These are phyloP conservation scores for Athetis lepigone DNA, from an alignment of 2,888 invertebrate genomes.

Conservation along the genomic window DNA sequence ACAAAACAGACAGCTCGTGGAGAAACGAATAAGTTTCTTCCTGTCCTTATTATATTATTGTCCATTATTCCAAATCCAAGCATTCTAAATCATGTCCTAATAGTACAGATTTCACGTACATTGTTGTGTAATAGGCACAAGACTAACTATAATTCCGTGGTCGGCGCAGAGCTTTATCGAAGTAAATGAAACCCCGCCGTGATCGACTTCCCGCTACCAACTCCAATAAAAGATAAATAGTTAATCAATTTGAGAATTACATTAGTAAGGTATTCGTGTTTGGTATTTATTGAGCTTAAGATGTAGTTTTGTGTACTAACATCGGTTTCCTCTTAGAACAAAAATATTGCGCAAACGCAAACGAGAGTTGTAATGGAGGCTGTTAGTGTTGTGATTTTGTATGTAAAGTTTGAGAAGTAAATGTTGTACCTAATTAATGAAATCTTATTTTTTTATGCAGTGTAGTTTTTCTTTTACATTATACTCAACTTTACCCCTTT, in stretches of 20 bases:
- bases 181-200: slow-evolving; percentile 41
- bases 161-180: too few relatives aligned
- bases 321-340: slow-evolving; percentile 35
- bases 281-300: slow-evolving; percentile 41
- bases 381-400: slow-evolving; percentile 1
- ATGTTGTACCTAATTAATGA: background rate
- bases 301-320: slow-evolving; percentile 46
- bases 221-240: slow-evolving; percentile 57
- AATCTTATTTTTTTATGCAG: background rate
- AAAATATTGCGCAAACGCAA: slow-evolving; percentile 14
- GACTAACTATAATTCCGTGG: too few relatives aligned
- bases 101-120: too few relatives aligned
- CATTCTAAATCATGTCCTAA: too few relatives aligned
- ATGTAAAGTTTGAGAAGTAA: background rate
- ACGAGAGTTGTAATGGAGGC: background rate
- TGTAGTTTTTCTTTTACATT: too few relatives aligned
- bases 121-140: too few relatives aligned
- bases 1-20: too few relatives aligned
- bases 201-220: slow-evolving; percentile 57
- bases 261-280: slow-evolving; percentile 52
- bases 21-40: too few relatives aligned
- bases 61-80: too few relatives aligned
- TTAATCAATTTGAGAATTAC: slow-evolving; percentile 59
- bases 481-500: too few relatives aligned
- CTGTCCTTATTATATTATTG: too few relatives aligned